phyloP scores from a whole-genome alignment of 2,888 invertebrate species.

The Agonopterix alstromeriana region DNA sequence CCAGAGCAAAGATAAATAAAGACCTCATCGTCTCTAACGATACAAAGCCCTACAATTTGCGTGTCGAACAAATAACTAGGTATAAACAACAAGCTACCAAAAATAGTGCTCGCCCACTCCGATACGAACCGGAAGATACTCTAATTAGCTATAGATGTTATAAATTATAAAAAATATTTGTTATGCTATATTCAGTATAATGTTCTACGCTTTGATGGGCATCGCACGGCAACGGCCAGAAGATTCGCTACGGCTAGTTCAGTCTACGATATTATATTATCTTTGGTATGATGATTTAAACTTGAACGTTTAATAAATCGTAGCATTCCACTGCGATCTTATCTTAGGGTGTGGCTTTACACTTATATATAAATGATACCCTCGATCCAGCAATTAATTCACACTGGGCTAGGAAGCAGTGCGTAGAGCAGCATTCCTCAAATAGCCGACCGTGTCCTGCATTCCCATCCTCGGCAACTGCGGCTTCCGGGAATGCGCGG shows the following conservation, averaged over 20 bases:
- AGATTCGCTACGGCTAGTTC: constrained; percentile 30
- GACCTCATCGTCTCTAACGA: constrained; percentile 19
- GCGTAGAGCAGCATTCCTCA: constrained; percentile 36
- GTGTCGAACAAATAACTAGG: constrained; percentile 17
- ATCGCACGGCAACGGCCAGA: constrained; percentile 27
- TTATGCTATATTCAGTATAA: constrained; percentile 11
- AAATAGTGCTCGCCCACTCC: constrained; percentile 50
- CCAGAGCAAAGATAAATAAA: constrained; percentile 7
- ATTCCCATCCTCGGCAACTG: constrained; percentile 56
- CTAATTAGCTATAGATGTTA: constrained; percentile 29
- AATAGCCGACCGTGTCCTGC: constrained; percentile 44
- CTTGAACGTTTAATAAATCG: constrained; percentile 22
- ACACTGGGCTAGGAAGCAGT: constrained; percentile 28
- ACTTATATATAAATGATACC: too few relatives aligned
- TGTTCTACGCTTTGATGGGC: constrained; percentile 25
- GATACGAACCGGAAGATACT: constrained; percentile 35
- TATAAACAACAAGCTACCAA: constrained; percentile 45
- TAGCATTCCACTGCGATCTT: constrained; percentile 14
- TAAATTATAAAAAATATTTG: background rate
- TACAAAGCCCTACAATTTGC: constrained; percentile 28
- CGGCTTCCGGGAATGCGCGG: constrained; percentile 52
- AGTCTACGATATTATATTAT: background rate
- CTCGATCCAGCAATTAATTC: background rate
- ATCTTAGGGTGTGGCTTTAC: too few relatives aligned
- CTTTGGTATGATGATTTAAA: constrained; percentile 9